A percentile compares a stretch with the other conserved stretches of the same genome.
Evolutionary conservation across 2,888 invertebrate species (phyloP).

Genomic region (Aphodius granarius): DNA sequence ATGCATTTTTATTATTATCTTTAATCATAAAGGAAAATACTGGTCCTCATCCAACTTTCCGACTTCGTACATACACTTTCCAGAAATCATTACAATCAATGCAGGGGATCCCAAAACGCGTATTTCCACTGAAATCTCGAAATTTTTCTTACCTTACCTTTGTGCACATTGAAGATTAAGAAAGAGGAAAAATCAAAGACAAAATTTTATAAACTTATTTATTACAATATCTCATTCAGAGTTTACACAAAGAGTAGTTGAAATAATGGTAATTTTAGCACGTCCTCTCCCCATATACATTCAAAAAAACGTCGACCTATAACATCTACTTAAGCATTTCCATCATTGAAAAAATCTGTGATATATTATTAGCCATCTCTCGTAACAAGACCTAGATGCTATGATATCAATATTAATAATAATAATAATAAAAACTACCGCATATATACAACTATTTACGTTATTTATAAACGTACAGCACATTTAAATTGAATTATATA

Average conservation of each 20-base stretch:
- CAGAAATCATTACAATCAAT: no score
- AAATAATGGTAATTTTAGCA: conserved; percentile 25
- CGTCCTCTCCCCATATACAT: not conserved
- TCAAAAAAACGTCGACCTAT: conserved; percentile 19
- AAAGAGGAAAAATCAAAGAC: not conserved
- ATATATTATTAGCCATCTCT: conserved; percentile 13
- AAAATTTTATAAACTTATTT: conserved; percentile 22
- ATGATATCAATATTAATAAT: conserved; percentile 8
- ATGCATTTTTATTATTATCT: no score
- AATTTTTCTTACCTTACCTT: no score
- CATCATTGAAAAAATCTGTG: conserved; percentile 18
- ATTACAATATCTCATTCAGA: conserved; percentile 25
- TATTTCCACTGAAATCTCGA: no score
- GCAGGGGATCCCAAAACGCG: no score
- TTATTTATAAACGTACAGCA: conserved; percentile 45
- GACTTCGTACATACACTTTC: no score
- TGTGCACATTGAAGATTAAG: no score
- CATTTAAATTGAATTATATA: conserved; percentile 35
- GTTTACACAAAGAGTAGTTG: conserved; percentile 28
- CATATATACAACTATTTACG: conserved; percentile 39
- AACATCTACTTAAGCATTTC: conserved; percentile 22
- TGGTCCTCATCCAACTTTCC: no score
- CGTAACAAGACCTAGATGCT: conserved; percentile 7
- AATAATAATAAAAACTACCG: conserved; percentile 28
- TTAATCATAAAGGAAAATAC: no score